These are phyloP conservation scores for Pseudococcus viburni DNA, from an alignment of 2,888 invertebrate species.

Conservation along the genomic window DNA sequence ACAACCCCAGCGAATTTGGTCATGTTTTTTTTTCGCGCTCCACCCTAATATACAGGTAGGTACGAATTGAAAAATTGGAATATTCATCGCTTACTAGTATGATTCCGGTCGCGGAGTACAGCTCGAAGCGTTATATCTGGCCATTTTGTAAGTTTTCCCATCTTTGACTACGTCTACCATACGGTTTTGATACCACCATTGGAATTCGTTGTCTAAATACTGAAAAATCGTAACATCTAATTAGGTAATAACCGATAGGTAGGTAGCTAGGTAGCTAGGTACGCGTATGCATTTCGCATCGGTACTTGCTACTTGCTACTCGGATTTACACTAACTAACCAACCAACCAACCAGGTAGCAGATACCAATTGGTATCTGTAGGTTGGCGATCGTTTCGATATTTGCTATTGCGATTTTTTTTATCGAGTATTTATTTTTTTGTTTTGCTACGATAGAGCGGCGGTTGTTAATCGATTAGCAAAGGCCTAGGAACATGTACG, in stretches of 20 bases:
- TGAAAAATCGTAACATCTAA: constrained; percentile 51
- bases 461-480: neutral
- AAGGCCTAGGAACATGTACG: neutral
- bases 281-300: too few relatives aligned
- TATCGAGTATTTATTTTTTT: neutral
- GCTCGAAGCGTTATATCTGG: constrained; percentile 77
- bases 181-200: constrained; percentile 78
- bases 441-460: neutral
- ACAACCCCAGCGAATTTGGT: too few relatives aligned
- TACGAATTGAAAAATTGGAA: neutral
- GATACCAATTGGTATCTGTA: too few relatives aligned
- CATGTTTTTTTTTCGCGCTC: too few relatives aligned
- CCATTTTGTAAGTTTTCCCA: constrained; percentile 74
- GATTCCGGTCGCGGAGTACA: constrained; percentile 81
- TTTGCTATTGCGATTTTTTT: neutral
- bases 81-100: constrained; percentile 72
- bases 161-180: constrained; percentile 72
- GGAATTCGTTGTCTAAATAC: constrained; percentile 77
- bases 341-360: too few relatives aligned
- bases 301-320: too few relatives aligned
- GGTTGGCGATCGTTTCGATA: too few relatives aligned
- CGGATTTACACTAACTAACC: too few relatives aligned
- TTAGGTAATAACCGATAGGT: neutral
- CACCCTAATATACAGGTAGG: neutral
- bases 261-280: too few relatives aligned